phyloP scores from a whole-genome alignment of 64 coral and sea anemone species.

The Stylophora pistillata region DNA sequence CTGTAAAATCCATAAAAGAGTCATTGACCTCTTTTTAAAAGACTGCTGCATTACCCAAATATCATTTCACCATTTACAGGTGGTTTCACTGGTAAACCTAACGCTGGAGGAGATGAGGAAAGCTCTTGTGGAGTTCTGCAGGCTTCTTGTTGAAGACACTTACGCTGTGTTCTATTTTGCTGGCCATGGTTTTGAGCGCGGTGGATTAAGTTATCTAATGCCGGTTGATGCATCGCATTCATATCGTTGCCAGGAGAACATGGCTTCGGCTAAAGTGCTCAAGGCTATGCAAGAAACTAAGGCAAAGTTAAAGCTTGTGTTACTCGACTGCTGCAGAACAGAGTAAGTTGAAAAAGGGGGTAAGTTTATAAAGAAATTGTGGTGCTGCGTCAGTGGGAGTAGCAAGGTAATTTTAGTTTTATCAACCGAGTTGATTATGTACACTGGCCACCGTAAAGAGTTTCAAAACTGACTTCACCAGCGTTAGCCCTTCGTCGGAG shows the following conservation, averaged over 20 bases:
- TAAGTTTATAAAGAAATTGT: too few species aligned
- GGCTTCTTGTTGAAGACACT: slow-evolving; percentile 71
- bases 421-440: too few species aligned
- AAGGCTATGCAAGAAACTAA: slow-evolving; percentile 78
- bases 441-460: too few species aligned
- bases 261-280: slow-evolving; percentile 67
- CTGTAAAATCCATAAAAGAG: too few species aligned
- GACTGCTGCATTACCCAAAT: too few species aligned
- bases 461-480: too few species aligned
- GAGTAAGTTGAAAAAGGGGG: slow-evolving; percentile 42
- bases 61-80: slow-evolving; percentile 26
- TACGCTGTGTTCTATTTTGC: slow-evolving; percentile 97
- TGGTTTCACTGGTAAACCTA: slow-evolving; percentile 92
- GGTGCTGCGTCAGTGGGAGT: too few species aligned
- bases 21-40: too few species aligned
- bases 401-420: too few species aligned
- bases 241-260: slow-evolving; percentile 62
- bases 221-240: slow-evolving; percentile 73
- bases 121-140: slow-evolving; percentile 66
- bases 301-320: slow-evolving; percentile 81
- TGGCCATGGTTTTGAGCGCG: slow-evolving; percentile 85
- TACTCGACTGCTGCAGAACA: slow-evolving; percentile 97
- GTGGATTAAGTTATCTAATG: slow-evolving; percentile 81
- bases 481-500: too few species aligned
- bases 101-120: slow-evolving; percentile 78